Percentiles rank a stretch among this genome's conserved stretches.
phyloP scores from a whole-genome alignment of 1,140 invertebrate genomes.

The Bombus breviceps region DNA sequence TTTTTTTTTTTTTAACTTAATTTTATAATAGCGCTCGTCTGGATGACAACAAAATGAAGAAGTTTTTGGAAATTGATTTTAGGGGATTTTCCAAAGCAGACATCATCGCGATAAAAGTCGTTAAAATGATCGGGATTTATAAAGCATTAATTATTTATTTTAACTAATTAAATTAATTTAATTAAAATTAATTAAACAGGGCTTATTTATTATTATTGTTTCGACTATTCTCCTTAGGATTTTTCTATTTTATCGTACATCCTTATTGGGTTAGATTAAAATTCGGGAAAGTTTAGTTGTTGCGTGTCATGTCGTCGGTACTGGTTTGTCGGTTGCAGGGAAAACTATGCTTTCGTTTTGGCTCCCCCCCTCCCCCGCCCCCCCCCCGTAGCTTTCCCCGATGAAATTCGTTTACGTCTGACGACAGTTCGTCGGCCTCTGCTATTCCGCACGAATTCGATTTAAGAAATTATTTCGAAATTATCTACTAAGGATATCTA shows the following conservation, averaged over 20 bases:
- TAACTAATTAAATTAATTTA: too few relatives aligned
- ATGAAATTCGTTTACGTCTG: constrained; percentile 19
- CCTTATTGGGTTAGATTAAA: neutral
- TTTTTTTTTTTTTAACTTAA: neutral
- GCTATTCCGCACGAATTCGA: neutral
- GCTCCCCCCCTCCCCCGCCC: neutral
- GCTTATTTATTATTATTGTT: neutral
- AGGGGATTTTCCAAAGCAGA: neutral
- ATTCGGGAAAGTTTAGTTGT: neutral
- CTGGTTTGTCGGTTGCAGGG: neutral
- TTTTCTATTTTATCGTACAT: neutral
- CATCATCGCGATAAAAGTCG: neutral
- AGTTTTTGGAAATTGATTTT: neutral
- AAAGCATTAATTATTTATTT: too few relatives aligned
- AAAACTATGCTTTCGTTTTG: constrained; percentile 30
- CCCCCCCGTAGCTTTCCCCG: neutral
- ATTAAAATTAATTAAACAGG: too few relatives aligned
- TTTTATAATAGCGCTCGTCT: neutral
- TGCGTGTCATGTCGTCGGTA: neutral
- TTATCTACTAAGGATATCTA: neutral
- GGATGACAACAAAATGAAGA: neutral
- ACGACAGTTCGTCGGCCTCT: constrained; percentile 17
- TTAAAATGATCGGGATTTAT: too few relatives aligned
- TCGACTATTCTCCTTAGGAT: neutral
- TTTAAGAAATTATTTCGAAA: constrained; percentile 20